Base-by-base conservation (phyloP, 2,797 vertebrate species). In the Salarias fasciatus region DNA sequence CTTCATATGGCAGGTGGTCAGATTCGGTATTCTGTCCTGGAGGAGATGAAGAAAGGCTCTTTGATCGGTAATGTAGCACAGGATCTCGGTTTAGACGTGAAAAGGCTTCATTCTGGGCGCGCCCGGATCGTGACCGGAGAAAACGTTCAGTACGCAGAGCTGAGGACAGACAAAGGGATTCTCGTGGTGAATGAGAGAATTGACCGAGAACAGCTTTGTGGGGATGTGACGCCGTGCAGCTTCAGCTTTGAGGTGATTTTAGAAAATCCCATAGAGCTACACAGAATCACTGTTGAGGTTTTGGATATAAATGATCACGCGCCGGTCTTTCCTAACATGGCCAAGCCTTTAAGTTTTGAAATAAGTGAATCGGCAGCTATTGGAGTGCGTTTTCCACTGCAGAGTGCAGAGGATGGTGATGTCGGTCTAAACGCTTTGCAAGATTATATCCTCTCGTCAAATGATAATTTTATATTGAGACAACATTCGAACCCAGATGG, bases 201-300 rank as follows among this genome's bases (percentile, higher is more conserved):
- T 54, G 89, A 91, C 54, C 64, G 89, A 35, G 90, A 91, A 53
- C 62, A 88, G 67, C 84, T 91, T 0, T 91, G 90, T 31, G 88
- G 87, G 37, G 86, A 89, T 3, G 44, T 59, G 1, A 77, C 81
- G 1, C 83, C 80, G 7, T 91, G 90, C 10, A 86, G 86, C 50
- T 83, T 91, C 4, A 70, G 50, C 6, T 88, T 91, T 57, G 88
- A 91, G 53, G 77, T 89, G 4, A 60, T 90, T 31, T 36, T 91
- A 28, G 89, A 91, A 75, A 88, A 75, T 2, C 86, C 89, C 0
- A 86, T 89, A 75, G 87, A 91, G 40, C 12, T 90, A 1, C 85
- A 89, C 29, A 70, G 56, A 1, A 70, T 91, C 0, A 86, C 82
- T 0, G 74, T 91, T 13, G 86, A 91, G 13, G 80, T 91, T 0